These are phyloP conservation scores for Saccostrea cuccullata DNA, from an alignment of 1,140 invertebrate species.

Conservation along the genomic window DNA sequence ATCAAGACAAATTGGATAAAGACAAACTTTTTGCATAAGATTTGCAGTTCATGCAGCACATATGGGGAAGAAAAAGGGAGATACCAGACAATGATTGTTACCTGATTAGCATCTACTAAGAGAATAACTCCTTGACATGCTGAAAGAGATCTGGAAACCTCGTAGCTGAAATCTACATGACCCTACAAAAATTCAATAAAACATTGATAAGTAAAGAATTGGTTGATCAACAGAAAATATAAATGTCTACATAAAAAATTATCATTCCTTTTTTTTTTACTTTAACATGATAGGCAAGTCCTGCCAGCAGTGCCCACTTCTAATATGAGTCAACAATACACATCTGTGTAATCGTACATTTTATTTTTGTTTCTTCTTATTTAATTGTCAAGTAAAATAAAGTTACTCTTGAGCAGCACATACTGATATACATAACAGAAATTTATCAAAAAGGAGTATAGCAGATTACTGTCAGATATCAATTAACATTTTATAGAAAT, in stretches of 20 bases:
- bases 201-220: slow-evolving; percentile 24
- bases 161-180: slow-evolving; percentile 98
- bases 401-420: no score
- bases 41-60: background rate
- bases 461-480: no score
- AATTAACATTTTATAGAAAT: background rate
- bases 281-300: no score
- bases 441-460: no score
- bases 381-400: no score
- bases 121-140: slow-evolving; percentile 97
- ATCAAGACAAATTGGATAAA: background rate
- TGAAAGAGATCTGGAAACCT: slow-evolving; percentile 90
- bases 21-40: background rate
- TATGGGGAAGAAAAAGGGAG: background rate
- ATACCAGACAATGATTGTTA: slow-evolving; percentile 49
- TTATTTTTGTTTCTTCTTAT: no score
- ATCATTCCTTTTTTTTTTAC: no score
- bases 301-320: no score
- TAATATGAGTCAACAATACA: no score
- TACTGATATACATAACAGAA: no score
- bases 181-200: slow-evolving; percentile 81
- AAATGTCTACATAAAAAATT: background rate
- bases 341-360: no score
- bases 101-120: slow-evolving; percentile 96
- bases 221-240: background rate